phyloP scores from a whole-genome alignment of 2,797 vertebrate species.

The Trichosurus vulpecula region DNA sequence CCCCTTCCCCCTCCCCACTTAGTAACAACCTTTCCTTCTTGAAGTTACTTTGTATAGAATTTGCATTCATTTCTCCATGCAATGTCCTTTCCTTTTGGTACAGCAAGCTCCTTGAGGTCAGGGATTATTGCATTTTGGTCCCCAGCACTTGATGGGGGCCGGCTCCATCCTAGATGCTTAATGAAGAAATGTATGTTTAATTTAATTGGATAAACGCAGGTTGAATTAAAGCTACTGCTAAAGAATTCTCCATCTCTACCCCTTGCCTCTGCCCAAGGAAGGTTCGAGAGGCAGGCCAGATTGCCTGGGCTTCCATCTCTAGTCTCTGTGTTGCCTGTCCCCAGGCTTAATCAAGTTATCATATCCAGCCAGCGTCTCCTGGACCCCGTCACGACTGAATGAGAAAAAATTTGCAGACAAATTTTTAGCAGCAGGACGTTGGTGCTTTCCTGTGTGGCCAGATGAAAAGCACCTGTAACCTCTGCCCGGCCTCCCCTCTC shows the following conservation, averaged over 20 bases:
- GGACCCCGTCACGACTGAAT: conserved; percentile 79
- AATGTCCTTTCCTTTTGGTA: too few relatives aligned
- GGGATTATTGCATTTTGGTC: neutral
- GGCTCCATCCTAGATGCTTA: neutral
- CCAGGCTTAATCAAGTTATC: conserved; percentile 83
- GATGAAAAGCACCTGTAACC: conserved; percentile 88
- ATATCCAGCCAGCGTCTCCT: conserved; percentile 61
- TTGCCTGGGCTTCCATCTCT: conserved; percentile 77
- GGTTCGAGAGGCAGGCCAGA: conserved; percentile 75
- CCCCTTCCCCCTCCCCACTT: too few relatives aligned
- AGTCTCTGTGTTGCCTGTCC: conserved; percentile 80
- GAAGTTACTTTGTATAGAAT: neutral
- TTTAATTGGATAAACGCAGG: neutral
- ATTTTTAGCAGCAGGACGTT: conserved; percentile 86
- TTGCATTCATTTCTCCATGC: neutral
- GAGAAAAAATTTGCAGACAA: conserved; percentile 84
- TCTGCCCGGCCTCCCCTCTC: conserved; percentile 60
- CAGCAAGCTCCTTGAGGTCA: neutral
- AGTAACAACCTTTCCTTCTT: neutral
- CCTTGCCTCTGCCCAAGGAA: conserved; percentile 78
- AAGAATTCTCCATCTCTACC: conserved; percentile 37
- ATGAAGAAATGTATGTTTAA: neutral
- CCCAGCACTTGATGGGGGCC: neutral
- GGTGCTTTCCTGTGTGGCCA: conserved; percentile 84
- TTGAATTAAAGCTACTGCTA: neutral